Evolutionary conservation across 2,113 vertebrate species (phyloP), one percentile per base, ranked within the genome.

Genomic region (Rhinolophus ferrumequinum): DNA sequence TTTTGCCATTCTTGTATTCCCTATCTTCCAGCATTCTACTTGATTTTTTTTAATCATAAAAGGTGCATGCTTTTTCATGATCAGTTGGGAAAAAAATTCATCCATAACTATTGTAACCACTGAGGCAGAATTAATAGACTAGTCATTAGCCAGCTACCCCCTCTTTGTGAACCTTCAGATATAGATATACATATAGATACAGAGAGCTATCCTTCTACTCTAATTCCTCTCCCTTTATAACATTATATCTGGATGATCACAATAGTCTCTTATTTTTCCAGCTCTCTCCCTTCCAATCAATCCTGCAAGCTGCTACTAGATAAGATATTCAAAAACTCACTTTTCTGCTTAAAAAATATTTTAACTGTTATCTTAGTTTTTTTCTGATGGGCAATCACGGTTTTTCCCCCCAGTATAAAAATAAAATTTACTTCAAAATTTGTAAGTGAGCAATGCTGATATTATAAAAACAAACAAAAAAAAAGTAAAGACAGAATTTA

Each of bases 331-430:
- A 47, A 66, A 33, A 28, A 30, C n/a, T 85, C 6, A 83, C 2
- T 50, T 95, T 91, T 95, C 66, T 95, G 28, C 60, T 79, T 62
- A 52, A 73, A 73, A 93, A 83, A 50, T 75, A 94, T 67, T 87
- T 90, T 94, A 88, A 83, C 26, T 80, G 19, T 67, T 73, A 91
- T 60, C 33, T 92, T 52, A 54, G 12, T 77, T 90, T 95, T 90
- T 44, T 6, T 90, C 58, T 93, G 4, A 60, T 96, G 54, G 33
- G 16, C 9, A 70, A 6, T 69, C 28, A n/a, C 4, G 0, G 13
- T 47, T 91, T 93, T 58, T 33, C 28, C 3, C 8, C 35, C 19
- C 9, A 66, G 11, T 38, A 52, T 50, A 9, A 54, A 80, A 95
- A 41, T 22, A 95, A 81, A 86, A 75, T 28, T 1, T 85, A 28